A percentile compares a stretch with the other conserved stretches of the same genome.
phyloP scores from a whole-genome alignment of 2,888 invertebrate species.

The Stegophylla sp. region DNA sequence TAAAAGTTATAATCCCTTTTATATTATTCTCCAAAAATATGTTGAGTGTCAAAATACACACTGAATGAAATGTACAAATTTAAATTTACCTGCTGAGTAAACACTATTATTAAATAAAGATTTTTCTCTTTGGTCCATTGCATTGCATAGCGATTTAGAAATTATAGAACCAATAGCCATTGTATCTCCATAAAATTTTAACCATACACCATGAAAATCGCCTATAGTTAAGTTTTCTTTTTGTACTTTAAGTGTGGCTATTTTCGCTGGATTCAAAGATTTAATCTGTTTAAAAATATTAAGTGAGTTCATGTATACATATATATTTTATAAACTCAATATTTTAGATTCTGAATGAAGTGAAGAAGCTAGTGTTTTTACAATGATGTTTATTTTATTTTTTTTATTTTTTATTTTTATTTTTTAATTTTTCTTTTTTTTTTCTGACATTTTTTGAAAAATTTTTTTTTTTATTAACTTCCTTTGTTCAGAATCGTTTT shows the following conservation, averaged over 20 bases:
- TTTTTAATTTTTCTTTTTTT: no score
- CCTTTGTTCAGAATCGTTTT: no score
- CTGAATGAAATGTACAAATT: background rate
- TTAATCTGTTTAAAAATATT: no score
- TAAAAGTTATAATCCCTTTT: background rate
- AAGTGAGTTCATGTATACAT: no score
- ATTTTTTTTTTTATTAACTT: no score
- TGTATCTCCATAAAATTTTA: background rate
- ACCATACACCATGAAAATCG: constrained; percentile 2
- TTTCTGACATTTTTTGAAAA: no score
- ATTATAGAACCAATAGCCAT: background rate
- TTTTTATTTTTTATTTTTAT: no score
- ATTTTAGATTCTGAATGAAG: no score
- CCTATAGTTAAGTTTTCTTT: background rate
- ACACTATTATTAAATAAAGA: background rate
- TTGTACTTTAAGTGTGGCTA: background rate
- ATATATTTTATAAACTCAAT: no score
- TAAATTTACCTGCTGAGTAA: background rate
- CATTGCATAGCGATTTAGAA: background rate
- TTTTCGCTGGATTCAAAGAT: background rate
- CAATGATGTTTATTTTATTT: no score
- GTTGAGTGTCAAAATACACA: background rate
- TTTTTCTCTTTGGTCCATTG: background rate
- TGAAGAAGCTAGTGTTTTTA: no score
- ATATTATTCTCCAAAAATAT: background rate